Percentiles rank a stretch among this genome's conserved stretches.
These are phyloP conservation scores for Hyppa rectilinea DNA, from an alignment of 2,888 invertebrate genomes.

Conservation along the genomic window DNA sequence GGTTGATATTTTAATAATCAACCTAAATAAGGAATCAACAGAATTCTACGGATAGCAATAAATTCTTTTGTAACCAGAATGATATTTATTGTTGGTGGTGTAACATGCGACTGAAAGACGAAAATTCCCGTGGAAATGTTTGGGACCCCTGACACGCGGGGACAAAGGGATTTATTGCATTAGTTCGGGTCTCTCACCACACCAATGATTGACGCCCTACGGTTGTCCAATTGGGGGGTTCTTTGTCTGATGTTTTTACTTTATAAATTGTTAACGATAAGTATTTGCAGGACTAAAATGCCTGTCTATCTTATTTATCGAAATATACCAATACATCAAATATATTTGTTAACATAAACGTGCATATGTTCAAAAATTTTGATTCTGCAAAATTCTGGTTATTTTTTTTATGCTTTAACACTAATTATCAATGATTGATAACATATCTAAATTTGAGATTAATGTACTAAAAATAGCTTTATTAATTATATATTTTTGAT, in stretches of 20 bases:
- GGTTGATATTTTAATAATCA: not conserved
- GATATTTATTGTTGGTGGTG: conserved; percentile 25
- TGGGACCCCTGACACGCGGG: conserved; percentile 39
- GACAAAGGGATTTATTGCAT: conserved; percentile 68
- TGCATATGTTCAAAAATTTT: no score
- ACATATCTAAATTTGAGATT: not conserved
- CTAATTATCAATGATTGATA: not conserved
- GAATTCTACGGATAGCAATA: not conserved
- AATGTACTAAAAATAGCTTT: not conserved
- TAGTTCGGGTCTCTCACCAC: conserved; percentile 57
- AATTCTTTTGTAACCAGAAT: conserved; percentile 5
- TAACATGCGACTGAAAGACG: conserved; percentile 17
- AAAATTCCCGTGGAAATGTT: conserved; percentile 48
- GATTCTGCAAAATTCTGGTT: not conserved
- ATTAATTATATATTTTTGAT: not conserved
- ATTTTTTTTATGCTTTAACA: not conserved
- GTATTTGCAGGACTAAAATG: not conserved
- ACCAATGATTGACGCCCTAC: conserved; percentile 59
- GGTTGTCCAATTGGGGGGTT: conserved; percentile 33
- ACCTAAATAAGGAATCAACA: not conserved
- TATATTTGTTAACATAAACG: not conserved
- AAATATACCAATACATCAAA: not conserved
- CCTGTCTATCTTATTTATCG: not conserved
- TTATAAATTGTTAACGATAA: conserved; percentile 7
- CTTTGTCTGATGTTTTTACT: conserved; percentile 26